phyloP scores from a whole-genome alignment of 2,113 vertebrate genomes.

The Lathamus discolor region DNA sequence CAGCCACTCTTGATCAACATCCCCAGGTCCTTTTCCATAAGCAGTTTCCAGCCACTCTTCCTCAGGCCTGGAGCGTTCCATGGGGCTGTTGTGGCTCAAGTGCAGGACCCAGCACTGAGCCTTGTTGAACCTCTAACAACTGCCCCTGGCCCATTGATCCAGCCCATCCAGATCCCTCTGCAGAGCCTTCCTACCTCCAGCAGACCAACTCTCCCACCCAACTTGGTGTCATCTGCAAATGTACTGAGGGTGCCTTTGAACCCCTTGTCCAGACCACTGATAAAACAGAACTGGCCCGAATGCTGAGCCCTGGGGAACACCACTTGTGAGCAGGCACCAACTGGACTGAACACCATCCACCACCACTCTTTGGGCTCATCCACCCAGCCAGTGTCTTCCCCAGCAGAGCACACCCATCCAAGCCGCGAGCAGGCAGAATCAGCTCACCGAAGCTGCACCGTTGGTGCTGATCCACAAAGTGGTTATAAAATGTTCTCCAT shows the following conservation, averaged over 20 bases:
- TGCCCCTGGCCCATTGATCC: neutral
- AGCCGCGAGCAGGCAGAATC: neutral
- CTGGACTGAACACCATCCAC: neutral
- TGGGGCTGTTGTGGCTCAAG: neutral
- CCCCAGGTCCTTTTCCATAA: neutral
- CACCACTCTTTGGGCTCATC: neutral
- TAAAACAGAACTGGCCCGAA: neutral
- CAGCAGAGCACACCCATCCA: neutral
- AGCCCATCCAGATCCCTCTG: neutral
- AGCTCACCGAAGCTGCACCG: neutral
- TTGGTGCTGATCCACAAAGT: neutral
- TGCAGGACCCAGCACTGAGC: neutral
- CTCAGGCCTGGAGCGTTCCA: neutral
- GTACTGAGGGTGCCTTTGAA: neutral
- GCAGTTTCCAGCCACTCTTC: neutral
- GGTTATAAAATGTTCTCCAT: neutral
- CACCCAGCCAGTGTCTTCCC: neutral
- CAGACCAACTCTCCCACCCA: neutral
- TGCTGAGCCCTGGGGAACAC: neutral
- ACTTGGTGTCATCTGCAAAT: neutral
- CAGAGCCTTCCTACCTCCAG: neutral
- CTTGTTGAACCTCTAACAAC: neutral
- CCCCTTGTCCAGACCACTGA: neutral
- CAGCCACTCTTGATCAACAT: neutral
- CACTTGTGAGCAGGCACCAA: neutral